Conservation (phyloP, 1,140 invertebrate genomes). For the Drosophila kanapiae region DNA sequence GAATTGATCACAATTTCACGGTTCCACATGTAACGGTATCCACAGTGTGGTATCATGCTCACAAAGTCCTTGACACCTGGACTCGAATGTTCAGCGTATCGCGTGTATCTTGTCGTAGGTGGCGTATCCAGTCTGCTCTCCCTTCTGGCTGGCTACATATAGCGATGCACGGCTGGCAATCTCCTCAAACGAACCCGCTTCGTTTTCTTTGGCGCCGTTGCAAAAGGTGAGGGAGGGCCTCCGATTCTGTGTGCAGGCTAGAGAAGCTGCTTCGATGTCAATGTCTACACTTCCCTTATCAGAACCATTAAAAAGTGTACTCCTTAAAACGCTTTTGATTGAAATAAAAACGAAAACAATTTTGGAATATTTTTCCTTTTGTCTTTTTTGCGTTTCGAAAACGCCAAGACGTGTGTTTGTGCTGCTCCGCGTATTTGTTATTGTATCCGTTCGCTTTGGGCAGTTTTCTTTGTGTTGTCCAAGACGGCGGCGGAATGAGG, state of each 20-base stretch:
- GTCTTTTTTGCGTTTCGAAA: conserved; percentile 56
- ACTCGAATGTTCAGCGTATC: conserved; percentile 36
- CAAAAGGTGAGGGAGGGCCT: neutral
- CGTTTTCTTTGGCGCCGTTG: conserved; percentile 66
- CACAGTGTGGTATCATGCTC: conserved; percentile 88
- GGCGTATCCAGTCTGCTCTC: neutral
- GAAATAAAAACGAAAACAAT: conserved; percentile 32
- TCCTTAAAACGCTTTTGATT: conserved; percentile 15
- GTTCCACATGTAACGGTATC: conserved; percentile 95
- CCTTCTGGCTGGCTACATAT: conserved; percentile 61
- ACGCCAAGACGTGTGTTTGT: conserved; percentile 67
- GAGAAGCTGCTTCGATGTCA: neutral
- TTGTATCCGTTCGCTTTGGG: conserved; percentile 47
- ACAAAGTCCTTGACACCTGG: conserved; percentile 76
- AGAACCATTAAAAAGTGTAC: conserved; percentile 29
- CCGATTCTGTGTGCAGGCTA: conserved; percentile 5
- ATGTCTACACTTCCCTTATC: conserved; percentile 24
- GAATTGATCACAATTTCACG: conserved; percentile 95
- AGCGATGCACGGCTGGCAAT: conserved; percentile 34
- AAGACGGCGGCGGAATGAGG: conserved; percentile 8
- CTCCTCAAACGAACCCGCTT: conserved; percentile 64
- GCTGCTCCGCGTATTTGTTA: conserved; percentile 46
- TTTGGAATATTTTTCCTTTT: conserved; percentile 28
- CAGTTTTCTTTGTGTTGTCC: conserved; percentile 72
- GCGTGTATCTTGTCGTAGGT: neutral